Conservation (phyloP, 2,797 vertebrate genomes). For the Mastacembelus armatus region DNA sequence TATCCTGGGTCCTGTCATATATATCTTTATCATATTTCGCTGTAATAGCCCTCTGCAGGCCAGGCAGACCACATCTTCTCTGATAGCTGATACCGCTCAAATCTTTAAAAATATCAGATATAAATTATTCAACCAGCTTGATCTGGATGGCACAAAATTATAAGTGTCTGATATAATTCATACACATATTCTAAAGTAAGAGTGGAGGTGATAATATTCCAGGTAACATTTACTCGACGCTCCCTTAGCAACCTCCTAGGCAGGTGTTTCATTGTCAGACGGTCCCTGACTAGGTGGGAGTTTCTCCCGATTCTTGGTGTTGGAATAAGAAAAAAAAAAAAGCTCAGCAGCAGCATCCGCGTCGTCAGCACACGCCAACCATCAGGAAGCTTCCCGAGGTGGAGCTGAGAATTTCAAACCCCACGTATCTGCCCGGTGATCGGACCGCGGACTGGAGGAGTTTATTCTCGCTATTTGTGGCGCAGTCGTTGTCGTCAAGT, state of each 20-base stretch:
- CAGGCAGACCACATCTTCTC: not conserved
- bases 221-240: conserved; percentile 27
- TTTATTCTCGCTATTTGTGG: conserved; percentile 48
- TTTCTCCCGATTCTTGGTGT: conserved; percentile 82
- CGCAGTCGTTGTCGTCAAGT: conserved; percentile 73
- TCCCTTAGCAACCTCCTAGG: conserved; percentile 52
- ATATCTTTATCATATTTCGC: conserved; percentile 2
- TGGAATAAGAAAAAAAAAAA: conserved; percentile 54
- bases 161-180: not conserved
- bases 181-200: not conserved
- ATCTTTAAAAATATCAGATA: not conserved
- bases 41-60: not conserved
- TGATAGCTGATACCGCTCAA: not conserved
- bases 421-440: conserved; percentile 1
- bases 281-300: conserved; percentile 82
- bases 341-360: conserved; percentile 61
- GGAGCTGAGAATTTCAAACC: conserved; percentile 55
- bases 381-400: conserved; percentile 73
- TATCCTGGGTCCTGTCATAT: not conserved
- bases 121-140: not conserved
- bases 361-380: conserved; percentile 65
- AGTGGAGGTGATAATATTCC: no score
- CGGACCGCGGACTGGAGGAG: not conserved
- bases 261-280: conserved; percentile 78
- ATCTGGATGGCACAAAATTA: no score